A percentile compares a stretch with the other conserved stretches of the same genome.
Evolutionary conservation across 2,113 vertebrate species (phyloP).

Genomic region (Colistium nudipinnis): DNA sequence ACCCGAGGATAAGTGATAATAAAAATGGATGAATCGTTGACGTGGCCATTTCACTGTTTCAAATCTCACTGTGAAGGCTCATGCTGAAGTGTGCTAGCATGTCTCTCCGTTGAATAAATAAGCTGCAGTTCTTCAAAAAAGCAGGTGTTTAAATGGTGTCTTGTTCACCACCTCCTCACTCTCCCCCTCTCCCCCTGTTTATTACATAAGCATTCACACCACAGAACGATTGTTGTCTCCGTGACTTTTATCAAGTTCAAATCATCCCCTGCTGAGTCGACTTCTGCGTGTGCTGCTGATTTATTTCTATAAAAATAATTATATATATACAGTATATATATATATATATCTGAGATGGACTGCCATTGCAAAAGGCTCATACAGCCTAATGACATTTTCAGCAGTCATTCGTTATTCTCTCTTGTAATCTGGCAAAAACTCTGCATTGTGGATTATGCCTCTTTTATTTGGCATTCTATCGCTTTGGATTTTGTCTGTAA

Average conservation of each 20-base stretch:
- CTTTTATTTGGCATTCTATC: background rate
- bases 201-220: slow-evolving; percentile 61
- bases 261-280: background rate
- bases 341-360: no score
- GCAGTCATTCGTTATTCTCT: slow-evolving; percentile 8
- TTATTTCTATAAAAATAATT: no score
- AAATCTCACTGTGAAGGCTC: background rate
- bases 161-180: slow-evolving; percentile 39
- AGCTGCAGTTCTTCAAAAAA: background rate
- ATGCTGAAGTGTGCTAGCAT: background rate
- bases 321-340: no score
- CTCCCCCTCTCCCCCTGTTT: slow-evolving; percentile 23
- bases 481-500: background rate
- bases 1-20: no score
- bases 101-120: background rate
- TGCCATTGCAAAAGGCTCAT: background rate
- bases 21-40: no score
- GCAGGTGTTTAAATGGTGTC: background rate
- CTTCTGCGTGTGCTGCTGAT: no score
- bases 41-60: no score
- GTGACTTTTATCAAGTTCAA: slow-evolving; percentile 24
- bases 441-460: slow-evolving; percentile 25
- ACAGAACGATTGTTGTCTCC: slow-evolving; percentile 40
- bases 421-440: slow-evolving; percentile 39
- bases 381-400: slow-evolving; percentile 10